Conservation (phyloP, 2,888 invertebrate species). For the Chloroclystis v-ata region DNA sequence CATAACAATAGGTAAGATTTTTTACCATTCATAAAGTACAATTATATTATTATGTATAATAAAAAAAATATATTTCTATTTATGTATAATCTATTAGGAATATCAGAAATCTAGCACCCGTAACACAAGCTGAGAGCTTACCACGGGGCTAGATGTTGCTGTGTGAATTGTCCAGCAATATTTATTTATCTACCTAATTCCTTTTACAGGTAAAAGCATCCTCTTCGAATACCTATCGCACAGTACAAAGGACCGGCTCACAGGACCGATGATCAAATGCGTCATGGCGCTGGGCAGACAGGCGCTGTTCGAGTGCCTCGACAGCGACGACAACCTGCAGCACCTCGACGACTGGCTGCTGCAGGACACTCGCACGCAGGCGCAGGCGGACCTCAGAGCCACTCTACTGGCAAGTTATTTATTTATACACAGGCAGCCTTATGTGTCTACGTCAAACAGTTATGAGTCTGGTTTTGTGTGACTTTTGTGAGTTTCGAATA, state of each 20-base stretch:
- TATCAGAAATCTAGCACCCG: too few species aligned
- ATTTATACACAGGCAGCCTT: too few species aligned
- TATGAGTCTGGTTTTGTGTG: too few species aligned
- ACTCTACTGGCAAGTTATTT: conserved; percentile 46
- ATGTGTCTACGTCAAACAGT: too few species aligned
- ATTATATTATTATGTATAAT: neutral
- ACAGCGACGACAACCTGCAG: conserved; percentile 48
- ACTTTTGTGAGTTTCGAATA: too few species aligned
- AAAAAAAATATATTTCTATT: too few species aligned
- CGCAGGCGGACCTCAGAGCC: conserved; percentile 47
- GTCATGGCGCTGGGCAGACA: conserved; percentile 61
- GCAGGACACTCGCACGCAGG: conserved; percentile 30
- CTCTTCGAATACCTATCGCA: conserved; percentile 70
- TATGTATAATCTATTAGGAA: too few species aligned
- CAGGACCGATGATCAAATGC: conserved; percentile 69
- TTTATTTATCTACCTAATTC: too few species aligned
- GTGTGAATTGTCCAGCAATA: too few species aligned
- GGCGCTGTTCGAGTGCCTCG: conserved; percentile 58
- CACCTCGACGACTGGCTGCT: conserved; percentile 53
- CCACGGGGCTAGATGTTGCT: too few species aligned
- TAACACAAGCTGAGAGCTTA: too few species aligned
- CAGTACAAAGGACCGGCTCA: conserved; percentile 64
- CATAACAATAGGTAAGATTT: conserved; percentile 66
- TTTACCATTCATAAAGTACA: too few species aligned
- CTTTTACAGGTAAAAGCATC: conserved; percentile 63